Evolutionary conservation across 1,140 invertebrate species (phyloP).

Genomic region (Philopotamus ludificatus): DNA sequence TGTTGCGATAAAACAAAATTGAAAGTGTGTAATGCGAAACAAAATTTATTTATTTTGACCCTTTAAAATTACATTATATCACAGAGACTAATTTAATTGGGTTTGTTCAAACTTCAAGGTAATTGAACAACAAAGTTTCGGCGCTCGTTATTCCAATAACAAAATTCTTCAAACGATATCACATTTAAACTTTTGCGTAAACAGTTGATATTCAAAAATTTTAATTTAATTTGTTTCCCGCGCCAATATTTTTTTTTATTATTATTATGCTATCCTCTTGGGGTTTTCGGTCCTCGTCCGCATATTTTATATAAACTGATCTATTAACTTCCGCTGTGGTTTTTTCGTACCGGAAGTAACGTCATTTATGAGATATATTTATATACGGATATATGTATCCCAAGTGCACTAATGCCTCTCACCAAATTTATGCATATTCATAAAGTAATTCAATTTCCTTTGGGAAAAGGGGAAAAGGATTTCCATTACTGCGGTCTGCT

Average conservation of each 20-base stretch:
- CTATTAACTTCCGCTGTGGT: conserved; percentile 22
- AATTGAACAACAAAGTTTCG: conserved; percentile 17
- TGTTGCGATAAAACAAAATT: conserved; percentile 9
- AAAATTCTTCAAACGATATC: conserved; percentile 19
- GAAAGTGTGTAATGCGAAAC: neutral
- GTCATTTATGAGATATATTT: conserved; percentile 7
- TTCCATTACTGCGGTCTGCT: conserved; percentile 19
- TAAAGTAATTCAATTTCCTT: conserved; percentile 36
- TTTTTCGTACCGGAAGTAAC: conserved; percentile 5
- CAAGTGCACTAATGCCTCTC: neutral
- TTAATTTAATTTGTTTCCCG: no score
- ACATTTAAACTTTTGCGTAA: no score
- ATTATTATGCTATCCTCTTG: no score
- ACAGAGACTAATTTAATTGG: conserved; percentile 22
- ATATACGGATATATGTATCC: neutral
- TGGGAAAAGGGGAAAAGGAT: conserved; percentile 5
- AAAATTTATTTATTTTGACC: conserved; percentile 9
- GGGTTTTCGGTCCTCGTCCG: no score
- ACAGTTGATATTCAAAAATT: no score
- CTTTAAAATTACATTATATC: conserved; percentile 11
- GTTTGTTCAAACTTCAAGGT: conserved; percentile 24
- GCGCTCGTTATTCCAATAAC: conserved; percentile 8
- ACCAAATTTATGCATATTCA: conserved; percentile 38
- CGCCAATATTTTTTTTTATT: no score
- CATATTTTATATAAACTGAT: no score